phyloP scores from a whole-genome alignment of 2,797 vertebrate genomes.

The Hipposideros larvatus region DNA sequence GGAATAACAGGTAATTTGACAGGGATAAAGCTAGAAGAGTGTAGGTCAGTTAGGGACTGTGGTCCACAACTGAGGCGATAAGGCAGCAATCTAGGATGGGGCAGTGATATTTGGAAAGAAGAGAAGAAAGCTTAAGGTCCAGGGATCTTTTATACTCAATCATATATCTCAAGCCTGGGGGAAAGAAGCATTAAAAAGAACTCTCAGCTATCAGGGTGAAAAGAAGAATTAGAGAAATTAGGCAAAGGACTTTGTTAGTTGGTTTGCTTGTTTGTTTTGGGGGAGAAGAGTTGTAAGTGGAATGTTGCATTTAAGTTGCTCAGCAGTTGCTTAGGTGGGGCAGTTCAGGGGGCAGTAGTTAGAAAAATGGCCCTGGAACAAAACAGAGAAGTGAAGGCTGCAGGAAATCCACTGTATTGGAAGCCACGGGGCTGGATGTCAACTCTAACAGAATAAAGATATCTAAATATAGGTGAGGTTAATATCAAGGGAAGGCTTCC shows the following conservation, averaged over 20 bases:
- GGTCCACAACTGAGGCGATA: background rate
- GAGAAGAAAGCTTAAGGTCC: background rate
- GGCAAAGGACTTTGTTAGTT: background rate
- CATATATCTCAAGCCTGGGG: background rate
- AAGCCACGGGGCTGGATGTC: background rate
- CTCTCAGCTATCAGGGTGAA: background rate
- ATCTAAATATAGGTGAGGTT: conserved; percentile 18
- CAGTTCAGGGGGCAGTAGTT: background rate
- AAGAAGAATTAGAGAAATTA: conserved; percentile 23
- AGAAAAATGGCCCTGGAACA: background rate
- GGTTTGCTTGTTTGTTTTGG: background rate
- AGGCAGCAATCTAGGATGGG: background rate
- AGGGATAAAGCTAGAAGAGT: background rate
- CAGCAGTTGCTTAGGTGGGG: background rate
- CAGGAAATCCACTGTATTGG: background rate
- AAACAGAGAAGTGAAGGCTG: background rate
- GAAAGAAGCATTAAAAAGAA: background rate
- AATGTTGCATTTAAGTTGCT: background rate
- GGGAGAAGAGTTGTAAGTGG: background rate
- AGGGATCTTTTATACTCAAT: background rate
- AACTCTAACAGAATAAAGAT: conserved; percentile 38
- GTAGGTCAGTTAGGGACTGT: background rate
- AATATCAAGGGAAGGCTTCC: conserved; percentile 50
- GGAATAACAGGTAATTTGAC: background rate
- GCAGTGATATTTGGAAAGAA: background rate